phyloP scores from a whole-genome alignment of 2,888 invertebrate genomes.

The Aproaerema taeniolella region DNA sequence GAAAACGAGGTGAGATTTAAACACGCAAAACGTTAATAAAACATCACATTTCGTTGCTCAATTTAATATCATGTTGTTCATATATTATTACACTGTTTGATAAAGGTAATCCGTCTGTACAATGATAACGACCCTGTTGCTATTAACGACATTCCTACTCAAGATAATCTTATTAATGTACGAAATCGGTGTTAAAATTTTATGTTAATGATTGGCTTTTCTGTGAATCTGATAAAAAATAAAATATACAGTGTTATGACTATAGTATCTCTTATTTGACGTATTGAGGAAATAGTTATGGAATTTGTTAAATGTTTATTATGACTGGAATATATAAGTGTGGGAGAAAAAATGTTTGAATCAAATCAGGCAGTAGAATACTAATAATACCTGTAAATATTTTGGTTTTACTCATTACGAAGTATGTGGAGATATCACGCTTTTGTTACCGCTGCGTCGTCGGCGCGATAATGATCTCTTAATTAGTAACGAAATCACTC shows the following conservation, averaged over 20 bases:
- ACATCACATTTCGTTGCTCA: background rate
- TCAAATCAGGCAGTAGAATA: too few relatives aligned
- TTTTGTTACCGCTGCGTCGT: background rate
- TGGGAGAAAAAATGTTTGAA: too few relatives aligned
- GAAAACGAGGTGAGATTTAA: background rate
- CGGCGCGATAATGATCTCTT: constrained; percentile 34
- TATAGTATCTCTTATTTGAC: background rate
- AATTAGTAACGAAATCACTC: constrained; percentile 37
- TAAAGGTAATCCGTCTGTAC: constrained; percentile 2
- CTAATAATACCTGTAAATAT: too few relatives aligned
- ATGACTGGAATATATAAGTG: background rate
- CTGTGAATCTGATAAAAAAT: constrained; percentile 2
- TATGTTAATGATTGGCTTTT: too few relatives aligned
- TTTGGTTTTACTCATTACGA: too few relatives aligned
- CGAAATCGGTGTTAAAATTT: constrained; percentile 10
- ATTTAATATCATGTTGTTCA: background rate
- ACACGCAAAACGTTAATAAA: background rate
- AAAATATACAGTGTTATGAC: background rate
- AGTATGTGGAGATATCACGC: constrained; percentile 1
- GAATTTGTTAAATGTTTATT: background rate
- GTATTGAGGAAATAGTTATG: background rate
- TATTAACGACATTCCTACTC: constrained; percentile 33
- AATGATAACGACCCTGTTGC: constrained; percentile 24
- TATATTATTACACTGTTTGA: background rate
- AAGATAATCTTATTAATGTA: constrained; percentile 14